phyloP scores from a whole-genome alignment of 1,140 invertebrate genomes.

The Rhopalosiphum padi region DNA sequence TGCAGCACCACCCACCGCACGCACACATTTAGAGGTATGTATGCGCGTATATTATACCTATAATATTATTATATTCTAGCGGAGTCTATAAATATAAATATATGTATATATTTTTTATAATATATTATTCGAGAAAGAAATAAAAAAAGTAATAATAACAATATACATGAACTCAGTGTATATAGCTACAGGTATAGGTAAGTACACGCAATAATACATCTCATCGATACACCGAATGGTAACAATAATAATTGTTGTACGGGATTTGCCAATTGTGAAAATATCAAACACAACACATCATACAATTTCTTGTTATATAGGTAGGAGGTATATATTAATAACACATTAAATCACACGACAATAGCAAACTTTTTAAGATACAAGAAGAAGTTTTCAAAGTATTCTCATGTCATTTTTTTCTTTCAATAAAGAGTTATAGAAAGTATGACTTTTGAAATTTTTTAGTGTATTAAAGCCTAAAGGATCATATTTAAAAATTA shows the following conservation, averaged over 20 bases:
- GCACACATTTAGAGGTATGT: not conserved
- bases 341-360: too few relatives aligned
- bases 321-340: too few relatives aligned
- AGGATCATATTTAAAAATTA: too few relatives aligned
- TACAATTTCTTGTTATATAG: not conserved
- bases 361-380: too few relatives aligned
- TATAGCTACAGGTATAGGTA: not conserved
- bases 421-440: too few relatives aligned
- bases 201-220: not conserved
- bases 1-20: conserved; percentile 49
- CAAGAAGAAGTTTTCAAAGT: too few relatives aligned
- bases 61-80: conserved; percentile 17
- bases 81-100: not conserved
- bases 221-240: not conserved
- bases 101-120: not conserved
- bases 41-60: not conserved
- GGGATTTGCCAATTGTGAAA: not conserved
- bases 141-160: conserved; percentile 31
- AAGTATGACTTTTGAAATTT: too few relatives aligned
- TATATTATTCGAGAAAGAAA: conserved; percentile 34
- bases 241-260: not conserved
- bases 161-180: not conserved
- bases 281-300: not conserved
- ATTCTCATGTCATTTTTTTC: too few relatives aligned
- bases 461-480: too few relatives aligned